A percentile compares a stretch with the other conserved stretches of the same genome.
These are phyloP conservation scores for Trissoscelio sp. DNA, from an alignment of 2,888 invertebrate genomes.

Conservation along the genomic window DNA sequence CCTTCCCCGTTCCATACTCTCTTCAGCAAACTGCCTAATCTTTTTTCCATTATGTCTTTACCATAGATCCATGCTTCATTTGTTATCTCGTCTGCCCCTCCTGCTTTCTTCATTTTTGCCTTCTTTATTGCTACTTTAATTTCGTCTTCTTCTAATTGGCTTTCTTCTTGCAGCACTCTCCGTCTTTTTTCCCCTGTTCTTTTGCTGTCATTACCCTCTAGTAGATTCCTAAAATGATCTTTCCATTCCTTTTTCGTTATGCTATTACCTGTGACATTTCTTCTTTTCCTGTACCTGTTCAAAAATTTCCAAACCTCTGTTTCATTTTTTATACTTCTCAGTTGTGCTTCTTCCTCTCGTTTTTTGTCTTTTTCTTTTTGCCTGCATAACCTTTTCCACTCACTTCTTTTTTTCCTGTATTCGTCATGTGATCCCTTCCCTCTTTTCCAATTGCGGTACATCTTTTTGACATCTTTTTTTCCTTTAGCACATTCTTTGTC, in stretches of 20 bases:
- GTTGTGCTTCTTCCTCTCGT: conserved; percentile 5
- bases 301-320: not conserved
- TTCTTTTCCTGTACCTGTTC: not conserved
- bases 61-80: not conserved
- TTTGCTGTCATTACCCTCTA: no score
- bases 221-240: no score
- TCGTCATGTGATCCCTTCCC: not conserved
- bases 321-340: conserved; percentile 1
- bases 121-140: not conserved
- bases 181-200: no score
- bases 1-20: not conserved
- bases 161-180: not conserved
- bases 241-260: not conserved
- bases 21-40: not conserved
- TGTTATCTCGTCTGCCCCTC: not conserved
- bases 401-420: not conserved
- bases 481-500: not conserved
- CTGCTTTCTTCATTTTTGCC: not conserved
- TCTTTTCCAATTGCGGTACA: not conserved
- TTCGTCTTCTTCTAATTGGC: not conserved
- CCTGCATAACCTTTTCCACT: not conserved
- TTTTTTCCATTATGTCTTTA: not conserved
- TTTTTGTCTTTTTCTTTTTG: not conserved
- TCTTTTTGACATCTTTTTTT: not conserved
- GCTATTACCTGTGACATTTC: not conserved